phyloP scores from a whole-genome alignment of 2,113 vertebrate species.

The Alethe diademata region DNA sequence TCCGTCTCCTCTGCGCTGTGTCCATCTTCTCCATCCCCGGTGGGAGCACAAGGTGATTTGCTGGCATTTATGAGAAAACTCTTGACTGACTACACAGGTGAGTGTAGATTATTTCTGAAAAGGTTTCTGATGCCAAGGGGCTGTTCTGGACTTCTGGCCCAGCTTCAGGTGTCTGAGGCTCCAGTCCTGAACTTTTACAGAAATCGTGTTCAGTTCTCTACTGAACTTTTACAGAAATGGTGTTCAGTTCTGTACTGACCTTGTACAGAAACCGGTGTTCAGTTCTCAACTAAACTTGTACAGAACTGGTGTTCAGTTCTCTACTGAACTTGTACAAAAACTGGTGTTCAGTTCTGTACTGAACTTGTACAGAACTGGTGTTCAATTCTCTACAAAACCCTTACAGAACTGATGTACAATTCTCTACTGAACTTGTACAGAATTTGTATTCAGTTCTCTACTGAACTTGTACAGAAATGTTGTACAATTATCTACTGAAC shows the following conservation, averaged over 20 bases:
- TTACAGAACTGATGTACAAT: no score
- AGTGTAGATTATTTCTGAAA: background rate
- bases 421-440: no score
- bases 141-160: background rate
- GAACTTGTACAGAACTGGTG: background rate
- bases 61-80: background rate
- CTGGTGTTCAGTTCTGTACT: background rate
- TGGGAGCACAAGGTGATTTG: background rate
- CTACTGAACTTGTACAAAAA: no score
- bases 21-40: background rate
- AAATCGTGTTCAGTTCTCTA: background rate
- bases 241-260: background rate
- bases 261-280: background rate
- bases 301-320: no score
- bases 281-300: background rate
- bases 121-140: background rate
- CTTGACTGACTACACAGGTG: background rate
- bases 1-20: fast-evolving
- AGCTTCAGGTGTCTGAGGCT: background rate
- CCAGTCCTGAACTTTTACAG: background rate
- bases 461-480: background rate
- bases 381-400: background rate
- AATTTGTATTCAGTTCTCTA: no score
- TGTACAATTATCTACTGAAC: background rate
- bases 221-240: no score